Conservation (phyloP, 1,140 invertebrate genomes). For the Lucilia sericata region DNA sequence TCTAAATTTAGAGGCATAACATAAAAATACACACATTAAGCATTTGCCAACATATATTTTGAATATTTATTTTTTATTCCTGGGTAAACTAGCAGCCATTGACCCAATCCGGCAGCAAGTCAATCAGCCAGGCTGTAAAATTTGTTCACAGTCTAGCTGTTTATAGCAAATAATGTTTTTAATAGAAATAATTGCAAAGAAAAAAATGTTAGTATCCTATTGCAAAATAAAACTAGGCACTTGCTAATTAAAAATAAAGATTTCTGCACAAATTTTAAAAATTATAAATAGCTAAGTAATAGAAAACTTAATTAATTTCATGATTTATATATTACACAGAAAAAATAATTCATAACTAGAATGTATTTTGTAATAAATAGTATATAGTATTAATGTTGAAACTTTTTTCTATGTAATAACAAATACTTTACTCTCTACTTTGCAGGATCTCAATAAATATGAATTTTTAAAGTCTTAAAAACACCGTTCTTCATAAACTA, state of each 20-base stretch:
- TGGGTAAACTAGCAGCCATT: conserved; percentile 7
- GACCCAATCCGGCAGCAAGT: neutral
- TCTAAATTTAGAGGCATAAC: neutral
- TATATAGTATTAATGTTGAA: too few relatives aligned
- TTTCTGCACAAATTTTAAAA: neutral
- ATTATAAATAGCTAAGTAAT: neutral
- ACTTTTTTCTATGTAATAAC: too few relatives aligned
- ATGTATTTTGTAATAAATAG: too few relatives aligned
- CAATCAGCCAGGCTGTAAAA: neutral
- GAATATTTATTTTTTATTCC: neutral
- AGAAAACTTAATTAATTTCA: too few relatives aligned
- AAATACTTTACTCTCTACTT: too few relatives aligned
- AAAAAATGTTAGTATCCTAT: neutral
- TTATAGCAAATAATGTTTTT: neutral
- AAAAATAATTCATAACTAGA: too few relatives aligned
- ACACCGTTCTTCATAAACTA: neutral
- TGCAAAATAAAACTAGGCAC: neutral
- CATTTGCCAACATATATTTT: neutral
- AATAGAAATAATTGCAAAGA: neutral
- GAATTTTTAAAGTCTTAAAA: conserved; percentile 5
- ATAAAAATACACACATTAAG: neutral
- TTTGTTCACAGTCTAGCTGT: neutral
- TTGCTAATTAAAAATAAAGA: neutral
- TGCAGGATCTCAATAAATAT: conserved; percentile 24
- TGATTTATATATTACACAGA: too few relatives aligned